phyloP scores from a whole-genome alignment of 1,140 invertebrate genomes.

The Acromyrmex charruanus region DNA sequence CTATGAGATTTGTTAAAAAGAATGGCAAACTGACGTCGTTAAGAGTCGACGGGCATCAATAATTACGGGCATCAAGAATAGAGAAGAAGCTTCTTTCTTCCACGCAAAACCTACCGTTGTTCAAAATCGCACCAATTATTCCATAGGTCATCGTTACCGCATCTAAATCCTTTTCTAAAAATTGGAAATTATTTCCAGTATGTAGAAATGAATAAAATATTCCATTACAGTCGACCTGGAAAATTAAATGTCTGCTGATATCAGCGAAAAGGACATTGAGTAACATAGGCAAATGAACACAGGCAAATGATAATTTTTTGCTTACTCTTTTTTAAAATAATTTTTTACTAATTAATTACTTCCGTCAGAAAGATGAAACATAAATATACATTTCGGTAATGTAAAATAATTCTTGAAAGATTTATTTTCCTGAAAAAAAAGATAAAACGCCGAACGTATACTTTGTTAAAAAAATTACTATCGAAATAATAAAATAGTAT shows the following conservation, averaged over 20 bases:
- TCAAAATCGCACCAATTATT: background rate
- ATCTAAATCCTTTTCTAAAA: conserved; percentile 1
- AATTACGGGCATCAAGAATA: conserved; percentile 32
- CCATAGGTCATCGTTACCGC: conserved; percentile 1
- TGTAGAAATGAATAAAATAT: conserved; percentile 11
- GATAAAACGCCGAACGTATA: background rate
- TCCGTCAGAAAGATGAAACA: background rate
- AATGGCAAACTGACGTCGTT: conserved; percentile 17
- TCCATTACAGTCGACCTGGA: background rate
- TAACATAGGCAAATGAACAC: background rate
- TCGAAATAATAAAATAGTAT: background rate
- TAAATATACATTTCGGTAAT: background rate
- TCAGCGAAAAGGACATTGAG: background rate
- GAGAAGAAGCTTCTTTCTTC: conserved; percentile 6
- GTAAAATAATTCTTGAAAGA: background rate
- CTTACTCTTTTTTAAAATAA: background rate
- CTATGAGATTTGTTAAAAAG: conserved; percentile 1
- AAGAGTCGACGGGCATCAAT: conserved; percentile 38
- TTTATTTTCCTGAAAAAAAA: background rate
- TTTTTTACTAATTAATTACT: no score
- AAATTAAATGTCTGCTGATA: background rate
- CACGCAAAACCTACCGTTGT: conserved; percentile 4
- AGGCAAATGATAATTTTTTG: background rate
- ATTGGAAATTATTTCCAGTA: conserved; percentile 27
- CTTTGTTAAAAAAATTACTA: background rate